Evolutionary conservation across 2,797 vertebrate genomes (phyloP).

Genomic region (Helostoma temminkii): DNA sequence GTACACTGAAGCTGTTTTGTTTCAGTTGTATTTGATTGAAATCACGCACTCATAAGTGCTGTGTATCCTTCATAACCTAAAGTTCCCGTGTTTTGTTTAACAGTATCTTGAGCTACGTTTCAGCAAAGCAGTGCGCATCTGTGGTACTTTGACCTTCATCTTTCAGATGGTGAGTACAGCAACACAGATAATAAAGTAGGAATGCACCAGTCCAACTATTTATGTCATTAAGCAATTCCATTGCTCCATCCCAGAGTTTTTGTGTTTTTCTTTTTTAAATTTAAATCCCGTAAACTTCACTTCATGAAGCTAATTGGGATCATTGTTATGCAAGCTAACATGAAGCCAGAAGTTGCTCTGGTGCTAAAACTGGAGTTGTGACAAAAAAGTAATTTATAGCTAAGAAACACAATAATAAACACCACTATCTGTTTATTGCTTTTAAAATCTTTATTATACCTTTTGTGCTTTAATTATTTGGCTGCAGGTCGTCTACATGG

Average conservation of each 20-base stretch:
- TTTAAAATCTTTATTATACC: background rate
- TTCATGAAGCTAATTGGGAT: background rate
- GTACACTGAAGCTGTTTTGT: conserved; percentile 69
- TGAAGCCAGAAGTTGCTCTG: background rate
- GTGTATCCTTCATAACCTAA: background rate
- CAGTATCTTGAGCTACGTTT: conserved; percentile 96
- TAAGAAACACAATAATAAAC: too few species aligned
- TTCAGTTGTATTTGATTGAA: background rate
- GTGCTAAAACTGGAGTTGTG: background rate
- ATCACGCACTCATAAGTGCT: background rate
- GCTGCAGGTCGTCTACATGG: conserved; percentile 94
- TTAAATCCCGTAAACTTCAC: background rate
- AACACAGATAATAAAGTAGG: background rate
- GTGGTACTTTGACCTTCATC: conserved; percentile 95
- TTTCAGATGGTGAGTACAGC: conserved; percentile 92
- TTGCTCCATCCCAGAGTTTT: background rate
- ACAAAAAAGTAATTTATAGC: background rate
- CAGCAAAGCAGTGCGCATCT: conserved; percentile 89
- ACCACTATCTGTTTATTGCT: background rate
- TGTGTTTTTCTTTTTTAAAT: background rate
- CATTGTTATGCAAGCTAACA: background rate
- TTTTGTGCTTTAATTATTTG: background rate
- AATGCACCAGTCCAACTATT: background rate
- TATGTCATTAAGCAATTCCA: background rate
- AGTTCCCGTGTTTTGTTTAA: conserved; percentile 23